Base-by-base conservation (phyloP, 1,140 invertebrate species). In the Scaptomyza graminum region DNA sequence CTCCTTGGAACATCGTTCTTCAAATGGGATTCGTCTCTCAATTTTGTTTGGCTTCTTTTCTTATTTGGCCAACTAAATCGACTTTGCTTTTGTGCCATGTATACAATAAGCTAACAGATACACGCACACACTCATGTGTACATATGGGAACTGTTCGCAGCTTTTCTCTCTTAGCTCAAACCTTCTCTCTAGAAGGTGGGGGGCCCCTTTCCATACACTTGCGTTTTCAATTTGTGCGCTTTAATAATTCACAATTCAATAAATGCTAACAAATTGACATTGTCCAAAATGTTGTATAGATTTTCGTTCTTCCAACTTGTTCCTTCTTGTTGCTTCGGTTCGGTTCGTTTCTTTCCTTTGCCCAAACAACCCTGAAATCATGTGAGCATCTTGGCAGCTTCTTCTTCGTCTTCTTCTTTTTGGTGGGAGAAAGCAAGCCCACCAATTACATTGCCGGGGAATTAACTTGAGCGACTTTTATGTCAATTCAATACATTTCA, bases 201-300 rank as follows among this genome's bases (percentile, higher is more conserved):
- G 4, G 18, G 18, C 0, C 0, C 2, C 0, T 1, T 31, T 31
- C 28, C 28, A 31, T 7, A 54, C 74, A 64, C 69, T 74, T 64
- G 57, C 76, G 62, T 74, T 80, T 90, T 90, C 88, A 90, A 90
- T 90, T 90, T 90, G 80, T 88, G 74, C 75, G 83, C 88, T 88
- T 89, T 90, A 90, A 90, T 90, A 90, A 90, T 90, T 90, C 83
- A 90, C 83, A 90, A 84, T 90, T 90, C 88, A 90, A 90, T 90
- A 88, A 90, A 90, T 84, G 79, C 83, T 88, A 88, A 88, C 83
- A 88, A 88, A 88, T 88, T 88, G 83, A 88, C 83, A 88, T 88
- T 88, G 83, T 88, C 84, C 83, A 76, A 88, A 79, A 66, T 74
- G 67, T 76, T 84, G 81, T 84, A 74, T 74, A 67, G 73, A 74